phyloP scores from a whole-genome alignment of 2,113 vertebrate genomes.

The Poecilia latipinna region DNA sequence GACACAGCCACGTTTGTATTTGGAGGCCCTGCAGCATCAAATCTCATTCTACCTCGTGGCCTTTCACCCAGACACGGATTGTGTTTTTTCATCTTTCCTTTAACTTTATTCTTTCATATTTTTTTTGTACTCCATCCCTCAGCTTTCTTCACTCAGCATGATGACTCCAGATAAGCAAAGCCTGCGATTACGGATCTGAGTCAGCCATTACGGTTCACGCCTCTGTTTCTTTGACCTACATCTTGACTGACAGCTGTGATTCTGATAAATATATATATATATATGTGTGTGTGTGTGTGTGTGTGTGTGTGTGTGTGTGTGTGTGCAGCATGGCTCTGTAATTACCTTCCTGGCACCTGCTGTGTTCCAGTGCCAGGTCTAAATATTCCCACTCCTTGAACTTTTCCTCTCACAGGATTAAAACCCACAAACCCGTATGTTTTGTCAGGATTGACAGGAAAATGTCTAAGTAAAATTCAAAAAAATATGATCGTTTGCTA shows the following conservation, averaged over 20 bases:
- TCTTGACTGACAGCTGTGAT: constrained; percentile 57
- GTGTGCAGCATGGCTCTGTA: background rate
- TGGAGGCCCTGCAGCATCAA: constrained; percentile 10
- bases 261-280: too few relatives aligned
- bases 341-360: constrained; percentile 14
- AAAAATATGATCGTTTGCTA: too few relatives aligned
- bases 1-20: constrained; percentile 14
- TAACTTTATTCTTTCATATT: background rate
- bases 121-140: background rate
- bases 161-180: constrained; percentile 17
- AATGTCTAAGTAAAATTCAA: too few relatives aligned
- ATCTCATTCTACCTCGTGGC: constrained; percentile 23
- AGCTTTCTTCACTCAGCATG: constrained; percentile 9
- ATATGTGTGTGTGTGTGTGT: too few relatives aligned
- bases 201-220: constrained; percentile 21
- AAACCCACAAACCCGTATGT: background rate
- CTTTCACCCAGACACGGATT: background rate
- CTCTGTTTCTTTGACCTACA: constrained; percentile 52
- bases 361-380: background rate
- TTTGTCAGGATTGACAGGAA: background rate
- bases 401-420: background rate
- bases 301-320: too few relatives aligned
- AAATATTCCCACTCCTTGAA: background rate
- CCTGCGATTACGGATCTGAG: constrained; percentile 26
- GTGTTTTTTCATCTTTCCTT: background rate